Evolutionary conservation across 2,888 invertebrate genomes (phyloP).

Genomic region (Pardosa pseudoannulata): DNA sequence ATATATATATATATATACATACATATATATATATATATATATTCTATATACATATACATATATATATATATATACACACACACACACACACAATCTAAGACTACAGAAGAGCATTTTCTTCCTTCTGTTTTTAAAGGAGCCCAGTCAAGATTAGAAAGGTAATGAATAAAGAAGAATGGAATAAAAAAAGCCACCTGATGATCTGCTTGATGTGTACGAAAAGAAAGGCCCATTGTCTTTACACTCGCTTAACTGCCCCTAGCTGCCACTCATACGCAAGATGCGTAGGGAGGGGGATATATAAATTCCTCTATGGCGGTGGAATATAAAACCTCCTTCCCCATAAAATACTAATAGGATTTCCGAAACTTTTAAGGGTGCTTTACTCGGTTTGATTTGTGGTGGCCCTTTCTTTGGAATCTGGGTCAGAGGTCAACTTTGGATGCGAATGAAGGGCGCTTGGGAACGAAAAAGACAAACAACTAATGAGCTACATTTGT

Average conservation of each 20-base stretch:
- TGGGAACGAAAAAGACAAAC: not conserved
- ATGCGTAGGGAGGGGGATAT: not conserved
- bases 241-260: not conserved
- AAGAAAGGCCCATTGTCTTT: conserved; percentile 44
- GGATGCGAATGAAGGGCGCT: conserved; percentile 32
- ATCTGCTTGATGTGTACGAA: not conserved
- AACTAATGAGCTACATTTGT: not conserved
- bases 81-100: no score
- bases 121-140: no score
- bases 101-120: no score
- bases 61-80: no score
- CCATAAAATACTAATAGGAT: conserved; percentile 49
- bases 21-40: no score
- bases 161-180: conserved; percentile 18
- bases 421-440: conserved; percentile 34
- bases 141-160: no score
- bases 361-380: conserved; percentile 22
- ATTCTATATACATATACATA: no score
- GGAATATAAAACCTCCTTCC: conserved; percentile 42
- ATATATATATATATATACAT: no score
- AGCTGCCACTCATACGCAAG: conserved; percentile 16
- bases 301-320: conserved; percentile 11
- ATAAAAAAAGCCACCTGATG: not conserved
- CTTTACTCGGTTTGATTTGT: conserved; percentile 65
- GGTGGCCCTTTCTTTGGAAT: conserved; percentile 1